Evolutionary conservation across 2,797 vertebrate species (phyloP).

Genomic region (Psittacula derbiana): DNA sequence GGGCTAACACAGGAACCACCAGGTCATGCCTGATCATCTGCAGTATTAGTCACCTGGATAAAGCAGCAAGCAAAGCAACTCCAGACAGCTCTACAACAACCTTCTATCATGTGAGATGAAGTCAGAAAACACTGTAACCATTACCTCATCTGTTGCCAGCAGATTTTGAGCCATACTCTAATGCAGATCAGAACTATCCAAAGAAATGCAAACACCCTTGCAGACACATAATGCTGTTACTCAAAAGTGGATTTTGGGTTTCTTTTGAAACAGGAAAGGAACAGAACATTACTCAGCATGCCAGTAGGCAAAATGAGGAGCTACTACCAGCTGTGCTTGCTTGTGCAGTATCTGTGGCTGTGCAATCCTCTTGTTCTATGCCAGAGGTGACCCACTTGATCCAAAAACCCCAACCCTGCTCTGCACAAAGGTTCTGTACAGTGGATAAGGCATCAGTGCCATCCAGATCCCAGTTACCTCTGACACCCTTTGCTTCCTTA

Average conservation of each 20-base stretch:
- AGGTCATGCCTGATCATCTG: neutral
- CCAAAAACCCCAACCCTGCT: neutral
- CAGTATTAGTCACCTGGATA: neutral
- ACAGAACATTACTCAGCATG: neutral
- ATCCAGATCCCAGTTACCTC: neutral
- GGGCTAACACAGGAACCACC: neutral
- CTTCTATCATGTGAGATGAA: neutral
- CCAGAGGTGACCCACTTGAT: neutral
- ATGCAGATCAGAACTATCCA: neutral
- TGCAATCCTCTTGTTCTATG: neutral
- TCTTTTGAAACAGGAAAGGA: neutral
- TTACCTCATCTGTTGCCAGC: constrained; percentile 2
- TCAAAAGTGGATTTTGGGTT: neutral
- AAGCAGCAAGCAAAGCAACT: neutral
- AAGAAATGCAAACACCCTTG: neutral
- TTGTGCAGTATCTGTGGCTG: neutral
- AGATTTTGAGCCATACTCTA: neutral
- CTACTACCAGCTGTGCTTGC: neutral
- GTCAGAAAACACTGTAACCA: neutral
- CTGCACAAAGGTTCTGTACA: rapidly evolving
- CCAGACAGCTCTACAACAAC: neutral
- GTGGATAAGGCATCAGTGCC: rapidly evolving
- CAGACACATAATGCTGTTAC: neutral
- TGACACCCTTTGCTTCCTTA: constrained; percentile 58
- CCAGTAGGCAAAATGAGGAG: neutral